Base-by-base conservation (phyloP, 2,797 vertebrate species). In the Hemitrygon akajei region DNA sequence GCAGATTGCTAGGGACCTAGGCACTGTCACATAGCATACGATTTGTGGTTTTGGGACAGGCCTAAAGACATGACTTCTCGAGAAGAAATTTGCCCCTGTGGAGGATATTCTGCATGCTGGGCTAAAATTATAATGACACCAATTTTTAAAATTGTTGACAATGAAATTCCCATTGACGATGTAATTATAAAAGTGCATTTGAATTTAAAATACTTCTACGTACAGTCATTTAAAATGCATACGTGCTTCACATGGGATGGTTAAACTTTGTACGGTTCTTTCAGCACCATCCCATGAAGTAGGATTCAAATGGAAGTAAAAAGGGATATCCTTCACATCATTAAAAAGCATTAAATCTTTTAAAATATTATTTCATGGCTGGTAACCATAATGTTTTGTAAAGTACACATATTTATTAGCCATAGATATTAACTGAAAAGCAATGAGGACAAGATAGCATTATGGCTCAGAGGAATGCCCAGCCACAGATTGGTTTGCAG, bases 11-110 rank as follows among this genome's bases (percentile, higher is more conserved):
- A 94, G 96, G 94, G 94, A 95, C 94, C 94, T 96, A 97, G 96
- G 97, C 96, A 97, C 96, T 98, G 98, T 98, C 97, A 97, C 96
- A 97, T 94, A 96, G 95, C 95, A 96, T 96, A 96, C 97, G 96
- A 96, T 97, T 97, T 97, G 97, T 96, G 97, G 96, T 96, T 96
- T 96, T 96, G 95, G 97, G 97, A 96, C 97, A 97, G 97, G 96
- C 96, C 96, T 96, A 97, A 96, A 96, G 94, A 95, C 95, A 96
- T 95, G 94, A 94, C 96, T 97, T 97, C 96, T 96, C 94, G 47
- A 93, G 25, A 95, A 96, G 95, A 97, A 97, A 96, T 96, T 96
- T 95, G 96, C 96, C 97, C 94, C 97, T 91, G 96, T 96, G 97
- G 97, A 93, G 75, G 89, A 69, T 93, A 80, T 93, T 76, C 37